Evolutionary conservation across 2,888 invertebrate genomes (phyloP).

Genomic region (Spisula subtruncata): DNA sequence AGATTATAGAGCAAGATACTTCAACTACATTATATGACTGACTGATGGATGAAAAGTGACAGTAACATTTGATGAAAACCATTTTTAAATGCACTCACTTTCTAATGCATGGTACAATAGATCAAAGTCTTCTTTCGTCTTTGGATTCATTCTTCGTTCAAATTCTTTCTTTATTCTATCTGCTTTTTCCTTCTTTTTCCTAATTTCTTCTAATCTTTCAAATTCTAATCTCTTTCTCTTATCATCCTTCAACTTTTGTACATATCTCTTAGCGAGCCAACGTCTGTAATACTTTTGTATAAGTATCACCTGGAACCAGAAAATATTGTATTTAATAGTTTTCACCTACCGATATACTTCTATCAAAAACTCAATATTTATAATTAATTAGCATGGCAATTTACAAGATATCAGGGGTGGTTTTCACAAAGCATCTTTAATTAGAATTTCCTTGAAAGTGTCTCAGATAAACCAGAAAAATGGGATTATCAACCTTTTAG

Average conservation of each 20-base stretch:
- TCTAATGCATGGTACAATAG: constrained; percentile 87
- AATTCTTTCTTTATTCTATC: constrained; percentile 86
- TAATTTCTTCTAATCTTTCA: constrained; percentile 86
- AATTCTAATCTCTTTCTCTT: constrained; percentile 85
- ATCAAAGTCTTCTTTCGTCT: constrained; percentile 88
- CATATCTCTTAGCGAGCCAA: constrained; percentile 87
- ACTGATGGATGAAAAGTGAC: not conserved
- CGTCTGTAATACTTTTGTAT: constrained; percentile 88
- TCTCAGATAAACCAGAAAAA: too few relatives aligned
- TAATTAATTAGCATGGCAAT: too few relatives aligned
- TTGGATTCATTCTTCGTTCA: constrained; percentile 87
- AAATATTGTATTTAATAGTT: too few relatives aligned
- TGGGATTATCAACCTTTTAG: too few relatives aligned
- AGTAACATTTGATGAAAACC: not conserved
- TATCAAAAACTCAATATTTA: too few relatives aligned
- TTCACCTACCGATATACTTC: too few relatives aligned
- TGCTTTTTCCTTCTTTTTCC: constrained; percentile 87
- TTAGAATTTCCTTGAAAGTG: too few relatives aligned
- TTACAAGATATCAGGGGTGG: too few relatives aligned
- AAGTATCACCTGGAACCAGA: constrained; percentile 83
- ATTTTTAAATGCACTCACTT: constrained; percentile 77
- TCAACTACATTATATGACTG: too few relatives aligned
- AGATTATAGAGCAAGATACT: too few relatives aligned
- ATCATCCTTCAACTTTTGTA: constrained; percentile 85
- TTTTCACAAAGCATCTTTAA: too few relatives aligned